Conservation (phyloP, 2,797 vertebrate genomes). For the Lacerta agilis region DNA sequence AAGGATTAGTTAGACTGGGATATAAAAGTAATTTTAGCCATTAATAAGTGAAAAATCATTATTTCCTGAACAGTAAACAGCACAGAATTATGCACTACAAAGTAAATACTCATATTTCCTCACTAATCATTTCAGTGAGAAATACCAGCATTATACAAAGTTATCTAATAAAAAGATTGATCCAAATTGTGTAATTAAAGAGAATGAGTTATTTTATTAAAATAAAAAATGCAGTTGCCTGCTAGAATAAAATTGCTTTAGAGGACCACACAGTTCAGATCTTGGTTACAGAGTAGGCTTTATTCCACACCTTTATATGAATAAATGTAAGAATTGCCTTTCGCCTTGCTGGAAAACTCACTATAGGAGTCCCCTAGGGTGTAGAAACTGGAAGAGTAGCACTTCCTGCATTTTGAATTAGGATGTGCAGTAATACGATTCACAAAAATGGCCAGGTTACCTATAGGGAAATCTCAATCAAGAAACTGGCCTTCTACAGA, state of each 20-base stretch:
- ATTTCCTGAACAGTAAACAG: background rate
- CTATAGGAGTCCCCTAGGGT: slow-evolving; percentile 16
- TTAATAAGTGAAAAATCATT: background rate
- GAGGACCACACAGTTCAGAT: slow-evolving; percentile 7
- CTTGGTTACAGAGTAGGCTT: background rate
- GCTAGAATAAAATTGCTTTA: slow-evolving; percentile 6
- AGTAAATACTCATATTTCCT: background rate
- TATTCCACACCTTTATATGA: slow-evolving; percentile 28
- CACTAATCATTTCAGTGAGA: background rate
- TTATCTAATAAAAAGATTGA: background rate
- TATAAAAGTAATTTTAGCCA: background rate
- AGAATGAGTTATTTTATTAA: background rate
- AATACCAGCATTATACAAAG: background rate
- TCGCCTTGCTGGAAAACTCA: slow-evolving; percentile 13
- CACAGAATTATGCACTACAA: background rate
- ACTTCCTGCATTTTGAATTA: slow-evolving; percentile 1
- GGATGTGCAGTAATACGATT: slow-evolving; percentile 8
- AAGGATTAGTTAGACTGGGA: background rate
- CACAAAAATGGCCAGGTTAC: slow-evolving; percentile 41
- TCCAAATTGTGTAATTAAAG: slow-evolving; percentile 14
- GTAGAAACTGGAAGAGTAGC: slow-evolving; percentile 17
- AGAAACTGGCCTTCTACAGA: slow-evolving; percentile 32
- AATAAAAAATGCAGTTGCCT: slow-evolving; percentile 23
- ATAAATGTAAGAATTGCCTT: background rate
- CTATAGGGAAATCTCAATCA: slow-evolving; percentile 38